Evolutionary conservation across 2,888 invertebrate species (phyloP).

Genomic region (Aporophyla nigra): DNA sequence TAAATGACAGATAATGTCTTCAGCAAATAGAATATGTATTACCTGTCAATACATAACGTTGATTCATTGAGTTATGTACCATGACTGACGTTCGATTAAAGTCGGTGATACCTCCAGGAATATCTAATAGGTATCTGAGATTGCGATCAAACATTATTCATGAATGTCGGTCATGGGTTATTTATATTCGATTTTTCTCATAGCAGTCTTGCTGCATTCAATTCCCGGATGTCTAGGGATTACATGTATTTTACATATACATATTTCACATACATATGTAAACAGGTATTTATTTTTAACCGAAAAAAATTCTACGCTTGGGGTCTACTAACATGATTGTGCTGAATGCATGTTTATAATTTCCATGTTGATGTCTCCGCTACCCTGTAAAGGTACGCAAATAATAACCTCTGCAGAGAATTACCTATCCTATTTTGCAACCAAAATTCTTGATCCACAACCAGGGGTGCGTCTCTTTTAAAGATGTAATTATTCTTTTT

Average conservation of each 20-base stretch:
- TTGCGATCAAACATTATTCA: conserved; percentile 34
- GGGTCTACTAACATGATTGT: too few relatives aligned
- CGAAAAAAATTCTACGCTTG: too few relatives aligned
- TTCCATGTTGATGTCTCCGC: too few relatives aligned
- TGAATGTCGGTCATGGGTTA: background rate
- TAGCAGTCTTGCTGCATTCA: background rate
- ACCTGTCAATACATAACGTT: conserved; percentile 28
- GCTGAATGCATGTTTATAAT: too few relatives aligned
- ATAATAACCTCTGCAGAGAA: too few relatives aligned
- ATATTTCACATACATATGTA: too few relatives aligned
- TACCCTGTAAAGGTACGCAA: too few relatives aligned
- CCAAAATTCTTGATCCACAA: too few relatives aligned
- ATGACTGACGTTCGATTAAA: conserved; percentile 52
- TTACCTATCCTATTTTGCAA: too few relatives aligned
- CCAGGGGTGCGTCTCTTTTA: background rate
- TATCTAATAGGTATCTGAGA: conserved; percentile 35
- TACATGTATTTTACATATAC: too few relatives aligned
- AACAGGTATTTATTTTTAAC: too few relatives aligned
- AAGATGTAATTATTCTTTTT: background rate
- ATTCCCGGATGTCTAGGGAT: background rate
- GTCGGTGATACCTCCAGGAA: conserved; percentile 10
- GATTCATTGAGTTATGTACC: conserved; percentile 28
- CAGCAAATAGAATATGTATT: conserved; percentile 11
- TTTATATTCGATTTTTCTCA: conserved; percentile 21
- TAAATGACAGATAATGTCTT: background rate